Percentiles rank a stretch among this genome's conserved stretches.
These are phyloP conservation scores for Sebastes itinus DNA, from an alignment of 2,797 vertebrate species.

Conservation along the genomic window DNA sequence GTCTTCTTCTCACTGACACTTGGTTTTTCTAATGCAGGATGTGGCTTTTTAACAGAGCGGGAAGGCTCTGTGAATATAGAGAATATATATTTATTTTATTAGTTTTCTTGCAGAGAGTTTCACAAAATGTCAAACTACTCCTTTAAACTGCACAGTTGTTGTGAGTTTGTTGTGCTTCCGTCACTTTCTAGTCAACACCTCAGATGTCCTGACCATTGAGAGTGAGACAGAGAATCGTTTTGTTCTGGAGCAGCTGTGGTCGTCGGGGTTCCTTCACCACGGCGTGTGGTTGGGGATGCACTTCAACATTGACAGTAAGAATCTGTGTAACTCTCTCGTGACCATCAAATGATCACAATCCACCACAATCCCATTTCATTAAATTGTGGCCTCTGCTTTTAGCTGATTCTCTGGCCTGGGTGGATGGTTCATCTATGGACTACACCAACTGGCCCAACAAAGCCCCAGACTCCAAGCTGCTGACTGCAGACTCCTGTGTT, in stretches of 20 bases:
- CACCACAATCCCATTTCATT: neutral
- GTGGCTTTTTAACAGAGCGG: no score
- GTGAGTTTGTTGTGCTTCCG: slow-evolving; percentile 5
- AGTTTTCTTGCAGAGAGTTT: neutral
- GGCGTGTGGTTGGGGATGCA: slow-evolving; percentile 89
- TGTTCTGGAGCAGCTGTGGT: slow-evolving; percentile 86
- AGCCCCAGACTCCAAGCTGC: slow-evolving; percentile 77
- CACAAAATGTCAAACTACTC: neutral
- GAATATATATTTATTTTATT: neutral
- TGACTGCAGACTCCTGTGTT: slow-evolving; percentile 83
- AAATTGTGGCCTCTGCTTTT: slow-evolving; percentile 28
- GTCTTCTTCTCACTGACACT: no score
- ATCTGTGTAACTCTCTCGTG: neutral
- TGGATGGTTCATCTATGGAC: slow-evolving; percentile 85
- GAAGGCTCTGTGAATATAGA: no score
- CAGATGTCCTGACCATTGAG: slow-evolving; percentile 89
- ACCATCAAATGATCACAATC: neutral
- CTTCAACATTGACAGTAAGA: slow-evolving; percentile 87
- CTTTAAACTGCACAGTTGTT: neutral
- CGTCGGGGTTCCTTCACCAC: slow-evolving; percentile 79
- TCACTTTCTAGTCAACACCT: slow-evolving; percentile 80
- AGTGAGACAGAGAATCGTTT: slow-evolving; percentile 89
- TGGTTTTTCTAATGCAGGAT: no score
- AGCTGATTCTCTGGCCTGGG: slow-evolving; percentile 87
- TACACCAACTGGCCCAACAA: slow-evolving; percentile 89